Percentiles rank a stretch among this genome's conserved stretches.
phyloP scores from a whole-genome alignment of 2,888 invertebrate genomes.

The Conops quadrifasciatus region DNA sequence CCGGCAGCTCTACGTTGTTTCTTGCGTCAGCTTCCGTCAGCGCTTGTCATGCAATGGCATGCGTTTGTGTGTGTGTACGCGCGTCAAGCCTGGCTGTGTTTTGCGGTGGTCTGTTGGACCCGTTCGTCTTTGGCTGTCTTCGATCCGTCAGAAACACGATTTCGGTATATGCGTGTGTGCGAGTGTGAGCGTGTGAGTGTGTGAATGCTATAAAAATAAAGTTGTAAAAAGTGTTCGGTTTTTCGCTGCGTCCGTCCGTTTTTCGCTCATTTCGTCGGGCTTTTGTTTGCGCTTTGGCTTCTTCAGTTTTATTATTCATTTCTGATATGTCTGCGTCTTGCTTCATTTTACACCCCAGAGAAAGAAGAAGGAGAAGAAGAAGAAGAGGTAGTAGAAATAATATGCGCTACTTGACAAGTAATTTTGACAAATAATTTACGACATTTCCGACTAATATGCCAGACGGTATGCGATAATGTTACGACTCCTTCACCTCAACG shows the following conservation, averaged over 20 bases:
- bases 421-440: conserved; percentile 56
- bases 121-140: not conserved
- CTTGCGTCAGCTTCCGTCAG: too few relatives aligned
- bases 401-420: conserved; percentile 51
- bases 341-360: not conserved
- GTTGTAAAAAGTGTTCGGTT: conserved; percentile 54
- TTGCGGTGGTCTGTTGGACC: not conserved
- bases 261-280: not conserved
- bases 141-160: conserved; percentile 27
- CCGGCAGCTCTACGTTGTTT: not conserved
- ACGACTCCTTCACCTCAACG: conserved; percentile 44
- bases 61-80: too few relatives aligned
- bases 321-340: conserved; percentile 17
- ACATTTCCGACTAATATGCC: conserved; percentile 56
- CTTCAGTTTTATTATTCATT: conserved; percentile 29
- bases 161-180: conserved; percentile 12
- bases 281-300: conserved; percentile 17
- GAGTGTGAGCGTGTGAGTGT: too few relatives aligned
- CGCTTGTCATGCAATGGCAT: too few relatives aligned
- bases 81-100: not conserved
- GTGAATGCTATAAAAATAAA: conserved; percentile 52
- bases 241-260: not conserved
- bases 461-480: conserved; percentile 29
- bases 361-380: too few relatives aligned
- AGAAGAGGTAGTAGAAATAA: too few relatives aligned